Evolutionary conservation across 2,888 invertebrate genomes (phyloP).

Genomic region (Cistogaster globosa): DNA sequence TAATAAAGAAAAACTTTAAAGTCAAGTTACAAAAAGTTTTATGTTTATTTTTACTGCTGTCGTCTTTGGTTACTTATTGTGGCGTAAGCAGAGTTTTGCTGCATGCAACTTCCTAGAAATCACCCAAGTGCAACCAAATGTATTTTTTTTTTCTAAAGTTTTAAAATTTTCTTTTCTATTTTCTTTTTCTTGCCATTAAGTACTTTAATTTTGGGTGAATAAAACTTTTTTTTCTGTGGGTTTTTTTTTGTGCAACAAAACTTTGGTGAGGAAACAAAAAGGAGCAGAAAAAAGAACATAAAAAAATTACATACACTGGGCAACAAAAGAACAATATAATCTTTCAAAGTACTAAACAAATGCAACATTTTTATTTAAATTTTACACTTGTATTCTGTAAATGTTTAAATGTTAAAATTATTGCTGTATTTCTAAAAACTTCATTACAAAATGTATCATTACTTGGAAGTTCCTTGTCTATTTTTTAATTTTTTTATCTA

Average conservation of each 20-base stretch:
- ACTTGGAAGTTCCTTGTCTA: too few relatives aligned
- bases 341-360: too few relatives aligned
- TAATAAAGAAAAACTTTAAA: constrained; percentile 13
- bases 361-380: too few relatives aligned
- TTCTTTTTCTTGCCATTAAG: constrained; percentile 19
- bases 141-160: constrained; percentile 11
- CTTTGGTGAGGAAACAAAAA: constrained; percentile 13
- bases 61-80: constrained; percentile 34
- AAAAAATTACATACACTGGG: too few relatives aligned
- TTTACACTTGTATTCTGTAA: too few relatives aligned
- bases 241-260: constrained; percentile 4
- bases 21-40: constrained; percentile 40
- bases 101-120: constrained; percentile 70
- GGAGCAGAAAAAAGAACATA: not conserved
- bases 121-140: constrained; percentile 71
- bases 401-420: too few relatives aligned
- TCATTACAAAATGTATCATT: too few relatives aligned
- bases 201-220: constrained; percentile 13
- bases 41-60: constrained; percentile 9
- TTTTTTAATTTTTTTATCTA: too few relatives aligned
- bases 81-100: constrained; percentile 42
- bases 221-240: constrained; percentile 27
- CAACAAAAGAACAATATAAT: too few relatives aligned
- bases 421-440: too few relatives aligned
- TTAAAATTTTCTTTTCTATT: not conserved